phyloP scores from a whole-genome alignment of 2,797 vertebrate species.

The Coregonus suidteri region DNA sequence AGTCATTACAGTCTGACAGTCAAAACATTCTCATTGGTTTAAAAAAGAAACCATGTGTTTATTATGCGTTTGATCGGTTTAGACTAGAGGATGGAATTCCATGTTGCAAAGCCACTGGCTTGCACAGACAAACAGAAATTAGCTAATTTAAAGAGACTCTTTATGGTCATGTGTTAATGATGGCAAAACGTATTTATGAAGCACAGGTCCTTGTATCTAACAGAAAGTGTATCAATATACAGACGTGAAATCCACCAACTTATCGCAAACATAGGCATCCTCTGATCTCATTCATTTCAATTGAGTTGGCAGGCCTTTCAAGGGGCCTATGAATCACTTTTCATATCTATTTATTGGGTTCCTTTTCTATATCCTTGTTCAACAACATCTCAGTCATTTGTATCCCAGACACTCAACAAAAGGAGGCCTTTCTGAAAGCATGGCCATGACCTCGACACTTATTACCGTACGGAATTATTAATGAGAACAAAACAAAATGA shows the following conservation, averaged over 20 bases:
- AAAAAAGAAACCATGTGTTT: constrained; percentile 6
- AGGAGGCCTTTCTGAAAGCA: background rate
- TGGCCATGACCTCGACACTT: background rate
- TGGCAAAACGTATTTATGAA: too few relatives aligned
- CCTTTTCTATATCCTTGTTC: background rate
- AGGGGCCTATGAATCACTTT: background rate
- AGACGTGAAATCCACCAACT: background rate
- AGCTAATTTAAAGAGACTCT: background rate
- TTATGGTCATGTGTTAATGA: too few relatives aligned
- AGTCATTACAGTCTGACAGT: background rate
- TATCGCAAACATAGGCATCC: background rate
- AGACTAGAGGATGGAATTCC: constrained; percentile 6
- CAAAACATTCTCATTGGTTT: background rate
- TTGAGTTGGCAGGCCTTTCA: background rate
- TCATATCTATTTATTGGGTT: background rate
- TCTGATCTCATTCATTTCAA: background rate
- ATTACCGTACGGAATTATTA: constrained; percentile 4
- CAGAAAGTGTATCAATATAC: too few relatives aligned
- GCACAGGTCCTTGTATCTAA: too few relatives aligned
- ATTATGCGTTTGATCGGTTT: constrained; percentile 21
- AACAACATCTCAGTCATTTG: background rate
- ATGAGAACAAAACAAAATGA: constrained; percentile 22
- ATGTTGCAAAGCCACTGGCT: background rate
- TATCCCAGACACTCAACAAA: background rate
- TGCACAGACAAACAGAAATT: background rate